These are phyloP conservation scores for Erynnis tages DNA, from an alignment of 2,888 invertebrate species.

Conservation along the genomic window DNA sequence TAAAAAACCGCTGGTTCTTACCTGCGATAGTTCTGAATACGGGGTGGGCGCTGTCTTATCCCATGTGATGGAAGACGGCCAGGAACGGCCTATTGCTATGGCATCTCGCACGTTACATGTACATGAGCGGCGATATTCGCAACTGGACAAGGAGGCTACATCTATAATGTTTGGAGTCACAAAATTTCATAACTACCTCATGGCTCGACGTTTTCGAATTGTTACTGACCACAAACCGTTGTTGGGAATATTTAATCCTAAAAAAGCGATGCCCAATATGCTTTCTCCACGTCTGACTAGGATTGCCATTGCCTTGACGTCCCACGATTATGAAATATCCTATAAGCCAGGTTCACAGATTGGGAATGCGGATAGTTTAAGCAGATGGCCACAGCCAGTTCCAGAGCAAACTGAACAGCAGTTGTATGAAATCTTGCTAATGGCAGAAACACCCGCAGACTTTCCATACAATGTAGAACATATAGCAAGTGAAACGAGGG, in stretches of 20 bases:
- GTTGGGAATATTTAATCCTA: constrained; percentile 29
- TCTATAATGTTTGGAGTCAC: constrained; percentile 32
- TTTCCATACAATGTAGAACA: constrained; percentile 21
- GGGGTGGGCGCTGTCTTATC: constrained; percentile 31
- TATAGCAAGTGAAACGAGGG: constrained; percentile 25
- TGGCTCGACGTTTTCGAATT: constrained; percentile 27
- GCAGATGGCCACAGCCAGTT: constrained; percentile 33
- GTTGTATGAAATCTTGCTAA: constrained; percentile 28
- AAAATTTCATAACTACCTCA: constrained; percentile 31
- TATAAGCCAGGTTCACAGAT: constrained; percentile 35
- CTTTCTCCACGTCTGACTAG: constrained; percentile 33
- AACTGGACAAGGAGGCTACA: constrained; percentile 32
- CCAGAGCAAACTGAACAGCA: constrained; percentile 20
- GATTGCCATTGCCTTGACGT: constrained; percentile 32
- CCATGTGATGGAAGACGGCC: constrained; percentile 27
- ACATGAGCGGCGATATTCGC: constrained; percentile 30
- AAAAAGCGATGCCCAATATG: constrained; percentile 30
- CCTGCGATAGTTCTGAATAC: constrained; percentile 34
- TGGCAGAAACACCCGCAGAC: constrained; percentile 29
- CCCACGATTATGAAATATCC: constrained; percentile 32
- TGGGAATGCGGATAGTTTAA: constrained; percentile 34
- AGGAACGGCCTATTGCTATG: constrained; percentile 29
- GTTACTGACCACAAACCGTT: constrained; percentile 34
- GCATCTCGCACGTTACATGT: constrained; percentile 28
- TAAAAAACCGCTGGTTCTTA: constrained; percentile 28